Evolutionary conservation across 2,797 vertebrate genomes (phyloP), one percentile per base, ranked within the genome.

Genomic region (Lycodopsis pacificus): DNA sequence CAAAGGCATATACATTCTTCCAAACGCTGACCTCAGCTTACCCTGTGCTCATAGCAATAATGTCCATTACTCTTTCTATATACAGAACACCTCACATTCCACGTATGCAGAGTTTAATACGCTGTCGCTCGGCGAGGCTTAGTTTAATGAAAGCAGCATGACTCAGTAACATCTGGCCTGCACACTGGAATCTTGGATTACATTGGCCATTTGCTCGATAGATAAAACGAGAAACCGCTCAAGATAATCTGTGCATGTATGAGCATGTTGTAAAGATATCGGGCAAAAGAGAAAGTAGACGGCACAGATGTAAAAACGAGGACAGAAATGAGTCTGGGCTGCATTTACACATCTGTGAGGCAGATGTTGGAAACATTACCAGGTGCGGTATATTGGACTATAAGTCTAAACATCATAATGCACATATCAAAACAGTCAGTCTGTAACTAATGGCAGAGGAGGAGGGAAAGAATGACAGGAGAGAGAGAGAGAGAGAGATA

Each of bases 91-190:
- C 57, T 30, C 25, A 56, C 22, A 48, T 71, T 77, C 56, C 76
- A 82, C 11, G 14, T 71, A 66, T 36, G 63, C 70, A 12, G 42
- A n/a, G 59, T 46, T 80, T 20, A 82, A 73, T 40, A 38, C 2
- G 2, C 66, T 40, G 46, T 71, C 76, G 80, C 42, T 85, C 70
- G 76, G 12, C 1, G 17, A 77, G 79, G 79, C 66, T 90, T 79
- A 80, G 77, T 66, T 62, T 83, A 78, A 81, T 86, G 42, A n/a
- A 77, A 81, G 63, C 58, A 71, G 34, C 22, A 12, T 1, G 66
- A 32, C 71, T 85, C 13, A 19, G 40, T 56, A 63, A 84, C 84
- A 92, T 89, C 84, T 90, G 84, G 81, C 61, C 49, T n/a, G 40
- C 83, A 82, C 38, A 19, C 65, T 76, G 79, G 76, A 87, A 86